Evolutionary conservation across 1,140 invertebrate genomes (phyloP), one percentile per base, ranked within the genome.

Genomic region (Drosophila watanabei): DNA sequence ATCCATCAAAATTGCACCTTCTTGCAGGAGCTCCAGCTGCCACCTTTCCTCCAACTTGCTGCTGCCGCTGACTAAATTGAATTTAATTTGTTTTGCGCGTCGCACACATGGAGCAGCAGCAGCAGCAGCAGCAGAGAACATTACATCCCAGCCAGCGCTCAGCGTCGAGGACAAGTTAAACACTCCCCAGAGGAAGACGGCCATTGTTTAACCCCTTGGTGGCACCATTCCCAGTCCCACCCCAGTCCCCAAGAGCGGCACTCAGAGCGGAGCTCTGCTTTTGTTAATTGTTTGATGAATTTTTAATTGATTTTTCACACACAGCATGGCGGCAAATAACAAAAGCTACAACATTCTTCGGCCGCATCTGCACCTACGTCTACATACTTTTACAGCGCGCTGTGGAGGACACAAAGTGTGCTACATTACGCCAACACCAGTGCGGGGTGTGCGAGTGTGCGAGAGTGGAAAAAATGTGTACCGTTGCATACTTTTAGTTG

Each of bases 1-100:
- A 92, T 92, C 91, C 91, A 92, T 92, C 91, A 92, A 92, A 92
- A 92, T 92, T 92, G 91, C 91, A 92, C 91, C 87, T 92, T 91
- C 91, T 92, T 92, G 82, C 81, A 76, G 71, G 65, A 82, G 75
- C 57, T 9, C 43, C 24, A 16, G 56, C 45, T 39, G 49, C 65
- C 45, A 41, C 63, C 57, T 33, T 18, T 59, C 43, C 48, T 46
- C 20, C 20, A 24, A 56, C 54, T 56, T 41, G 52, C 59, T 52
- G 54, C 62, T 81, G 62, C 73, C 78, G 75, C 80, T 66, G 87
- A 90, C 86, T 90, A 90, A 90, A 90, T 90, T 90, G 82, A 90
- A 90, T 90, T 90, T 90, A 90, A 90, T 90, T 90, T 90, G 86
- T 91, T 91, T 91, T 91, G 85, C 82, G 82, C 86, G 79, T 89